Evolutionary conservation across 2,888 invertebrate genomes (phyloP), one percentile per base, ranked within the genome.

Genomic region (Agonopterix subpropinquella): DNA sequence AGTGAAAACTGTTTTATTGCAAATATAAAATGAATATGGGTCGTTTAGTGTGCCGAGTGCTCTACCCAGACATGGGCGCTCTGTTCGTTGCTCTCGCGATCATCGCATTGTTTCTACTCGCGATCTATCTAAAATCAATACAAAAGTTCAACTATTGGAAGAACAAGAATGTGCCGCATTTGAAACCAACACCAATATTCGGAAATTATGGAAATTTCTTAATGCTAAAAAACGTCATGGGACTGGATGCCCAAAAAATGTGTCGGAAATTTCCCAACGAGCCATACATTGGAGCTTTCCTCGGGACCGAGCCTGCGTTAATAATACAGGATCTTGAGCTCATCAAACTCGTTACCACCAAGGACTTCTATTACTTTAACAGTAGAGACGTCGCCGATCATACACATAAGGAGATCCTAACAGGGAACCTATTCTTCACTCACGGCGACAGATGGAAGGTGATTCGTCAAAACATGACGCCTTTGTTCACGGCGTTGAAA

Each of bases 361-460:
- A 73, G 36, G 72, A 77, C 36, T 75, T 72, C 51, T 63, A 67
- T 35, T 76, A 70, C 49, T 73, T 77, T 50, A 69, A 58, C 48
- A 64, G 73, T 7, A 62, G 80, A 43, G 80, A 79, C 48, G 45
- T 71, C 0, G 52, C 72, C 0, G 57, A 65, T 0, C 69, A 77
- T 46, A 51, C 56, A 0, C 43, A 61, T 8, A 59, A 53, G 2
- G 81, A 81, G 57, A 13, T 56, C 0, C 7, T 67, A 0, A 69
- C 73, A 0, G 57, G 58, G 11, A 74, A 65, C 37, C 42, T 82
- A 0, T 80, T 80, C 51, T 73, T 68, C 49, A 55, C 56, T 0
- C 53, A 63, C 11, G 80, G 80, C 0, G 73, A 80, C 50, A 52
- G 53, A 15, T 82, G 82, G 80, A 78, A 73, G 48, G 58, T 78